A percentile compares a stretch with the other conserved stretches of the same genome.
Evolutionary conservation across 2,113 vertebrate genomes (phyloP).

Genomic region (Otis tarda): DNA sequence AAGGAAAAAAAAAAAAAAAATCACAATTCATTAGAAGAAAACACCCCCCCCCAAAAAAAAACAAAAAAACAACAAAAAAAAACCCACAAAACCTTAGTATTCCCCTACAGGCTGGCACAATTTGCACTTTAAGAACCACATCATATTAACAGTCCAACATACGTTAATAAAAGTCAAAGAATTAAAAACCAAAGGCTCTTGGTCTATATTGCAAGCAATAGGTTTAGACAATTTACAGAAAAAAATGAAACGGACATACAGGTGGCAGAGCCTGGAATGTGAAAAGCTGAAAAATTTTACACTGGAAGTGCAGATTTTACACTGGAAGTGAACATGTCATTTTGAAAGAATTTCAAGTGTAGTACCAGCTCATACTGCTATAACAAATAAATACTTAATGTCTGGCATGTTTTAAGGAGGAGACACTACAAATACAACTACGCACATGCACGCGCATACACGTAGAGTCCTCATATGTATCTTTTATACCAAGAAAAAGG

Average conservation of each 20-base stretch:
- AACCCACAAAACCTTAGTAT: neutral
- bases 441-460: neutral
- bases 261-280: neutral
- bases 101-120: neutral
- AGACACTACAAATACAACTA: neutral
- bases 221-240: neutral
- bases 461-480: neutral
- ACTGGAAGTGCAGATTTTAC: neutral
- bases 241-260: neutral
- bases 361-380: neutral
- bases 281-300: neutral
- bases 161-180: neutral
- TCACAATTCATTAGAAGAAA: neutral
- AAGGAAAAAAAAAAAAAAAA: neutral
- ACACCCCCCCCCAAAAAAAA: neutral
- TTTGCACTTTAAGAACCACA: slow-evolving; percentile 1
- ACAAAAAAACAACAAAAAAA: neutral
- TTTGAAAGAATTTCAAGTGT: neutral
- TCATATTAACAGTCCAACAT: neutral
- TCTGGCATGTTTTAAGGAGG: neutral
- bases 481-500: neutral
- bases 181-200: neutral
- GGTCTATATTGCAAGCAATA: neutral
- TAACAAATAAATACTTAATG: neutral
- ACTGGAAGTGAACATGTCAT: neutral